Conservation (phyloP, 1,140 invertebrate species). For the Monomorium pharaonis region DNA sequence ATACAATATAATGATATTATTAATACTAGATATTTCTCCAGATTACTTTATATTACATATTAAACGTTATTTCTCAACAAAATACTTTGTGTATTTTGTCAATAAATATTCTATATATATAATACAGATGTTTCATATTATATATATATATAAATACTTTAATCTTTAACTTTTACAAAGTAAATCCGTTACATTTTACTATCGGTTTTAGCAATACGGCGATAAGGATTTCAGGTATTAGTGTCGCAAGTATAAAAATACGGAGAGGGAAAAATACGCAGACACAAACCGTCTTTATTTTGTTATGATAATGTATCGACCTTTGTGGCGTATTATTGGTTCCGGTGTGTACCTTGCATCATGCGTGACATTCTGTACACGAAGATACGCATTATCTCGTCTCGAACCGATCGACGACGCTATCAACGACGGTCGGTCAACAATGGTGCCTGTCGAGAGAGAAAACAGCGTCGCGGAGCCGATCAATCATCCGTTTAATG, state of each 20-base stretch:
- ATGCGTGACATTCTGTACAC: not conserved
- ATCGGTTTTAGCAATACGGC: not conserved
- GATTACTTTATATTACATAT: no score
- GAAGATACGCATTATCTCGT: constrained; percentile 21
- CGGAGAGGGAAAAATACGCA: not conserved
- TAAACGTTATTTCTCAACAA: no score
- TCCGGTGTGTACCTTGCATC: not conserved
- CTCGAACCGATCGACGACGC: not conserved
- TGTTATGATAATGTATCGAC: not conserved
- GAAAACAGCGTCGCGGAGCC: not conserved
- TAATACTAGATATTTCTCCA: no score
- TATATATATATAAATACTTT: no score
- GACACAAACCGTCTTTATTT: not conserved
- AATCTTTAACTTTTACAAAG: no score
- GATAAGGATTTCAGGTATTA: not conserved
- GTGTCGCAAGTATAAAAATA: no score
- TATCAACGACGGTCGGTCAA: not conserved
- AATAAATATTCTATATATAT: no score
- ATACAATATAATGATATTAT: no score
- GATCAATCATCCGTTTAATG: not conserved
- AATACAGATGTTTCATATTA: no score
- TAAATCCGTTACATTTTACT: not conserved
- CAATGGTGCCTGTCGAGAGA: not conserved
- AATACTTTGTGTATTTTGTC: no score
- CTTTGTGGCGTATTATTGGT: not conserved